Percentiles rank a stretch among this genome's conserved stretches.
phyloP scores from a whole-genome alignment of 2,888 invertebrate species.

The Masnerella sp. region DNA sequence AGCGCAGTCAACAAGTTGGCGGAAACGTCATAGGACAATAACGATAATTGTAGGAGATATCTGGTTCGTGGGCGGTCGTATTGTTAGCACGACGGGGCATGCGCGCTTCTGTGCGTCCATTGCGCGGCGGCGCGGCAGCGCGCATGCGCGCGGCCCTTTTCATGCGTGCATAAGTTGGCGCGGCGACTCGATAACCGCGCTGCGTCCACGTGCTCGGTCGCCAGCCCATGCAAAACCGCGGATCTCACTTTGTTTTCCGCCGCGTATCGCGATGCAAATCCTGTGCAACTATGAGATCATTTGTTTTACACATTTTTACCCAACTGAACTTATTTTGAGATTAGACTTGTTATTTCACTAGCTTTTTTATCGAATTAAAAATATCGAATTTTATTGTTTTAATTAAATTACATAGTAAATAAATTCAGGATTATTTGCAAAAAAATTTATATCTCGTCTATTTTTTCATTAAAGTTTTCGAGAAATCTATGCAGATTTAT shows the following conservation, averaged over 20 bases:
- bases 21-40: constrained; percentile 75
- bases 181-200: constrained; percentile 66
- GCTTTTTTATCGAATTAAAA: too few relatives aligned
- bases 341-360: too few relatives aligned
- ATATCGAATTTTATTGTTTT: background rate
- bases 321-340: too few relatives aligned
- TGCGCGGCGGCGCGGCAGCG: too few relatives aligned
- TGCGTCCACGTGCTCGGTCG: constrained; percentile 7
- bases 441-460: too few relatives aligned
- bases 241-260: constrained; percentile 13
- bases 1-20: constrained; percentile 34
- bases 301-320: too few relatives aligned
- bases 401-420: too few relatives aligned
- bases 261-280: constrained; percentile 4
- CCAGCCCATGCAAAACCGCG: constrained; percentile 10
- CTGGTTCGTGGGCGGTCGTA: constrained; percentile 65
- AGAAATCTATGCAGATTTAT: too few relatives aligned
- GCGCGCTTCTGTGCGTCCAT: constrained; percentile 72
- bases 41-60: constrained; percentile 73
- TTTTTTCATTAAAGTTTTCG: too few relatives aligned
- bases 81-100: constrained; percentile 60
- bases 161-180: constrained; percentile 63
- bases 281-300: constrained; percentile 15
- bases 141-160: constrained; percentile 44
- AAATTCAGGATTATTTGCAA: too few relatives aligned